Evolutionary conservation across 2,888 invertebrate genomes (phyloP).

Genomic region (Conchocele bisecta): DNA sequence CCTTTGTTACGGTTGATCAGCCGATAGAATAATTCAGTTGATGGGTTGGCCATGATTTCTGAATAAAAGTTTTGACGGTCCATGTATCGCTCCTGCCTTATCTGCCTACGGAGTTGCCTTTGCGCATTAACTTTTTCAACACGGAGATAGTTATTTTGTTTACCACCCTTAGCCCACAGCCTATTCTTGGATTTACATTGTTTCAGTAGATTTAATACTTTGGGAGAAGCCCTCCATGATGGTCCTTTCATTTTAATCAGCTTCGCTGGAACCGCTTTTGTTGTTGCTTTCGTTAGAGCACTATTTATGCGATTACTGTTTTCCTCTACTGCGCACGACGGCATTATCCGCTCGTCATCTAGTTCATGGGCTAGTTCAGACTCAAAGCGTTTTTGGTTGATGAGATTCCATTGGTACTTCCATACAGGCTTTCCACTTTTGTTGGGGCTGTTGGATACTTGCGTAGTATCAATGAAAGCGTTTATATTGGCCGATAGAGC

Average conservation of each 20-base stretch:
- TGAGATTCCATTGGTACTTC: not conserved
- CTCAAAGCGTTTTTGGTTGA: not conserved
- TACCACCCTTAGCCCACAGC: not conserved
- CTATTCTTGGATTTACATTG: not conserved
- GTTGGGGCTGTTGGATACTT: too few relatives aligned
- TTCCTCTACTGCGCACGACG: not conserved
- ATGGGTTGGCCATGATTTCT: not conserved
- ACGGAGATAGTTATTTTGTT: not conserved
- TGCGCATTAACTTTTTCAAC: not conserved
- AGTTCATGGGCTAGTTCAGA: not conserved
- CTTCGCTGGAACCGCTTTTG: not conserved
- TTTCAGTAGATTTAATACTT: not conserved
- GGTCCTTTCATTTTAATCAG: slow-evolving; percentile 2
- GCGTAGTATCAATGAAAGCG: not conserved
- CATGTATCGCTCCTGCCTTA: not conserved
- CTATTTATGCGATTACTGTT: not conserved
- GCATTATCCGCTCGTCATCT: not conserved
- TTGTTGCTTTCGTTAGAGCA: not conserved
- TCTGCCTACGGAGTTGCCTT: not conserved
- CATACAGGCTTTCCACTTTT: not conserved
- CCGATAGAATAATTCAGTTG: not conserved
- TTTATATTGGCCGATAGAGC: not conserved
- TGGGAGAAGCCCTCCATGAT: slow-evolving; percentile 3
- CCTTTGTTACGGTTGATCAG: too few relatives aligned
- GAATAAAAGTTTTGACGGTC: slow-evolving; percentile 1